These are phyloP conservation scores for Myodes glareolus DNA, from an alignment of 2,113 vertebrate genomes.

Conservation along the genomic window DNA sequence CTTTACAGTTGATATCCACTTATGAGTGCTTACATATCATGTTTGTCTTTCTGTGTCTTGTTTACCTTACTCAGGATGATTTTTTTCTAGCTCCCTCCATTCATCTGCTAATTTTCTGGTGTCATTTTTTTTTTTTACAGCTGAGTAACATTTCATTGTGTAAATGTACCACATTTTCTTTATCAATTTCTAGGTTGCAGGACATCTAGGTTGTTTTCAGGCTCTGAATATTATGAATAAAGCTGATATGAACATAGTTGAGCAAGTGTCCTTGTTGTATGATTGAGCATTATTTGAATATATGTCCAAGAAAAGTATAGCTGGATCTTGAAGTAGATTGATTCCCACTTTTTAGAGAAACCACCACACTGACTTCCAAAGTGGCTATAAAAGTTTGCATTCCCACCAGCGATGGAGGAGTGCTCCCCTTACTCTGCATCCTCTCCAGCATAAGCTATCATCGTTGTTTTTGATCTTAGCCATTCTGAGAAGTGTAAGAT, in stretches of 20 bases:
- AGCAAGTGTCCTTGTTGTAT: background rate
- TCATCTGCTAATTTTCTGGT: background rate
- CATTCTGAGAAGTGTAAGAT: background rate
- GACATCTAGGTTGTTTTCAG: background rate
- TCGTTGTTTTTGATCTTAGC: background rate
- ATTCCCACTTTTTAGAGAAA: background rate
- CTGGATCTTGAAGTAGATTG: background rate
- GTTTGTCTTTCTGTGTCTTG: background rate
- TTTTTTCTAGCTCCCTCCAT: background rate
- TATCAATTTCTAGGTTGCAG: background rate
- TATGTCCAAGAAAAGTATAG: background rate
- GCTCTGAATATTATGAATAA: background rate
- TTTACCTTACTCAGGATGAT: background rate
- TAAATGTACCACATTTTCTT: no score
- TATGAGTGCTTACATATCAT: background rate
- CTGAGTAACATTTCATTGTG: no score
- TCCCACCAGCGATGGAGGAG: background rate
- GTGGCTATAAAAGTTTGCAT: background rate
- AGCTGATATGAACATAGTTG: background rate
- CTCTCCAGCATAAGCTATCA: background rate
- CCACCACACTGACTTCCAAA: background rate
- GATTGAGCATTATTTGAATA: background rate
- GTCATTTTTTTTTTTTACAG: no score
- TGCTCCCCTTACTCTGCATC: background rate
- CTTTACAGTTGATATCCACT: background rate